A percentile compares a stretch with the other conserved stretches of the same genome.
Conservation (phyloP, 2,113 vertebrate genomes). For the Taxidea taxus region DNA sequence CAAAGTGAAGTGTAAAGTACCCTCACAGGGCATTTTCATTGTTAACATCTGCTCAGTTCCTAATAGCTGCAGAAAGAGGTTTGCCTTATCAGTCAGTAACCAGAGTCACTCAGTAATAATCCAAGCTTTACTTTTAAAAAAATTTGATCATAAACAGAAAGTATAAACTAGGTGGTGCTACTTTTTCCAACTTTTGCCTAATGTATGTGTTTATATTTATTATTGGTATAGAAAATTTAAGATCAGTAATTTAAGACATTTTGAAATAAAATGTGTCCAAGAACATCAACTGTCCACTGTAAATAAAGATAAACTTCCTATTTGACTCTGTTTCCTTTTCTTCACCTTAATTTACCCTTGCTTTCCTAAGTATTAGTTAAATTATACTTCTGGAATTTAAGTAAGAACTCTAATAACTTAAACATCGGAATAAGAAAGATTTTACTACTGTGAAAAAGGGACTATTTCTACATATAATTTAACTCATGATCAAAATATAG, state of each 20-base stretch:
- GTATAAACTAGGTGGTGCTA: background rate
- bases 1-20: background rate
- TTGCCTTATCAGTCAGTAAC: background rate
- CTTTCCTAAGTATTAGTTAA: constrained; percentile 11
- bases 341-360: background rate
- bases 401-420: background rate
- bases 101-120: background rate
- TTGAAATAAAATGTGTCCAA: constrained; percentile 7
- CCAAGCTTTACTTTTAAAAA: background rate
- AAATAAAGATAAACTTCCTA: background rate
- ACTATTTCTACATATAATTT: background rate
- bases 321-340: background rate
- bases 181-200: background rate
- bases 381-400: background rate
- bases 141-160: background rate
- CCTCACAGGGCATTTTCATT: background rate
- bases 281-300: background rate
- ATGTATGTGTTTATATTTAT: background rate
- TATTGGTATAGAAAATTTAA: background rate
- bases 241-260: background rate
- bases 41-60: background rate
- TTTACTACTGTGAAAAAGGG: background rate
- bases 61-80: background rate
- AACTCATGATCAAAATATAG: background rate
- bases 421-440: background rate